Percentiles rank a stretch among this genome's conserved stretches.
These are phyloP conservation scores for Chiroxiphia lanceolata DNA, from an alignment of 2,797 vertebrate species.

Conservation along the genomic window DNA sequence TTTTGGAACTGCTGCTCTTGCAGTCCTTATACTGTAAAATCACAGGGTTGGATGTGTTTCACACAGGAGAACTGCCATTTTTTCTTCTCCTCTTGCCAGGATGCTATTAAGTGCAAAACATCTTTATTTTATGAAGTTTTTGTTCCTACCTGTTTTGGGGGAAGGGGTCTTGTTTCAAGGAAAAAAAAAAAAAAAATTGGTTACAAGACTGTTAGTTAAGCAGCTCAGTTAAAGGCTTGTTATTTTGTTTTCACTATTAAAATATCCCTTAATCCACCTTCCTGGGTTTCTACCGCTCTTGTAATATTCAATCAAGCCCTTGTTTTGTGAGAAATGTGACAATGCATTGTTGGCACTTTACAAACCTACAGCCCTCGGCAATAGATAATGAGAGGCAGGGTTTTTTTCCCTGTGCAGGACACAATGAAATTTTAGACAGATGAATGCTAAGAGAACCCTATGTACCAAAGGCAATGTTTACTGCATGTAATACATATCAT, in stretches of 20 bases:
- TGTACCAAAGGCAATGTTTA: constrained; percentile 81
- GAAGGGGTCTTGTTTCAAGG: background rate
- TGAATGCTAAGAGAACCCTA: constrained; percentile 75
- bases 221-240: background rate
- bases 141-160: background rate
- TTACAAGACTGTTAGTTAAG: constrained; percentile 11
- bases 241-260: constrained; percentile 48
- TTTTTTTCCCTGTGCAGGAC: constrained; percentile 57
- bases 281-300: constrained; percentile 16
- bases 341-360: constrained; percentile 62
- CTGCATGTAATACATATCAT: constrained; percentile 82
- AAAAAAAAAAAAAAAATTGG: background rate
- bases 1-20: background rate
- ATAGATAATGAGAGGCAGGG: constrained; percentile 67
- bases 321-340: constrained; percentile 71
- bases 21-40: background rate
- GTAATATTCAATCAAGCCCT: constrained; percentile 72
- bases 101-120: background rate
- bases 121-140: background rate
- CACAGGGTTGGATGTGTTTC: background rate
- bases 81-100: background rate
- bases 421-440: constrained; percentile 79
- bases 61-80: background rate
- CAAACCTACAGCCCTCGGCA: constrained; percentile 68
- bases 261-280: constrained; percentile 61